phyloP scores from a whole-genome alignment of 2,888 invertebrate species.

The Agonopterix arenella region DNA sequence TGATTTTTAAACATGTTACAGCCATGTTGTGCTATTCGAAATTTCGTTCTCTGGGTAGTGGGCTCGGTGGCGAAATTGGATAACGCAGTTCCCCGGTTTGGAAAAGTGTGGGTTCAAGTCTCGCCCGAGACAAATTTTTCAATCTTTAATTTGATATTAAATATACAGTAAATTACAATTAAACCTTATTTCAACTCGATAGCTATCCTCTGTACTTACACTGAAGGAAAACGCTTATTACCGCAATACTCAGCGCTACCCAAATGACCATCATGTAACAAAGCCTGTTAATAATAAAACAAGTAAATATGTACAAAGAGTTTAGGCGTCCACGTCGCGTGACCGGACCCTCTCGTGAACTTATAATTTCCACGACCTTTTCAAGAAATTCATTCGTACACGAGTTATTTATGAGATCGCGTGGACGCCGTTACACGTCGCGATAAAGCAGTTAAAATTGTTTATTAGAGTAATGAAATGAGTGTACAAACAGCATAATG shows the following conservation, averaged over 20 bases:
- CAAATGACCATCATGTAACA: constrained; percentile 15
- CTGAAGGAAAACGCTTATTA: constrained; percentile 6
- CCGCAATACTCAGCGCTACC: constrained; percentile 2
- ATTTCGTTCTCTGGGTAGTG: too few species aligned
- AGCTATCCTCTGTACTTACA: not conserved
- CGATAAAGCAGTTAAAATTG: constrained; percentile 46
- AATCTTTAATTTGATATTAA: too few species aligned
- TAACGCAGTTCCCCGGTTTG: too few species aligned
- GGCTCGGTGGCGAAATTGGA: too few species aligned
- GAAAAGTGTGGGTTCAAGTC: too few species aligned
- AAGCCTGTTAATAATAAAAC: constrained; percentile 39
- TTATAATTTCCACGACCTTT: constrained; percentile 72
- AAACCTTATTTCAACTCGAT: not conserved
- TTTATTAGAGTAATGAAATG: constrained; percentile 33
- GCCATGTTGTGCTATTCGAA: too few species aligned
- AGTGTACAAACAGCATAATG: constrained; percentile 13
- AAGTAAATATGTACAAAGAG: constrained; percentile 51
- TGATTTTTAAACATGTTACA: too few species aligned
- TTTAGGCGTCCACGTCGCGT: constrained; percentile 43
- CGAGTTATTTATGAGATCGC: constrained; percentile 49
- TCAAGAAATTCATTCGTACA: constrained; percentile 68
- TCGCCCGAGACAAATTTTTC: too few species aligned
- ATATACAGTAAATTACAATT: too few species aligned
- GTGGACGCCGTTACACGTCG: constrained; percentile 29
- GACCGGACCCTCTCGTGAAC: constrained; percentile 58